Conservation (phyloP, 2,113 vertebrate species). For the Vulpes ferrilata region DNA sequence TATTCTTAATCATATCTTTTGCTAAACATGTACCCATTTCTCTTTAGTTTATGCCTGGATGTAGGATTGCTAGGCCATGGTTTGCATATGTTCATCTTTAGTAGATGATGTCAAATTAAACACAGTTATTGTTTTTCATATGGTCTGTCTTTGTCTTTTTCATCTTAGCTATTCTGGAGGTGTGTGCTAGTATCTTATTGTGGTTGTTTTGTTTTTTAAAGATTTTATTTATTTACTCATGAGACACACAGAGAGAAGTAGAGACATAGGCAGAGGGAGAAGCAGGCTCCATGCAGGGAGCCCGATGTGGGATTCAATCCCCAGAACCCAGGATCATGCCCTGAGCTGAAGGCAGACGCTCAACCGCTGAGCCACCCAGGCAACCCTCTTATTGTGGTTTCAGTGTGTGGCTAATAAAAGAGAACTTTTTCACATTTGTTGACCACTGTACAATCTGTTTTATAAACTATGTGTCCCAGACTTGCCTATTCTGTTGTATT, state of each 20-base stretch:
- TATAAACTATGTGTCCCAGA: not conserved
- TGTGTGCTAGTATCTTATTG: not conserved
- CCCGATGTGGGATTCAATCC: too few species aligned
- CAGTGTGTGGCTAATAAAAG: not conserved
- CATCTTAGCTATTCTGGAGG: not conserved
- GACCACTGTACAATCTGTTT: not conserved
- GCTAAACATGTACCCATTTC: not conserved
- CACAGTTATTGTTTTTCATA: not conserved
- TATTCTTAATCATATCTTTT: not conserved
- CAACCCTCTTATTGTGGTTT: not conserved
- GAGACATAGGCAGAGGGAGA: too few species aligned
- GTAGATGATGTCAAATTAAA: slow-evolving; percentile 7
- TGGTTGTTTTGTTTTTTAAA: not conserved
- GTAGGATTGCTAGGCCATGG: not conserved
- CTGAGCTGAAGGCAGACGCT: too few species aligned
- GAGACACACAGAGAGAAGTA: too few species aligned
- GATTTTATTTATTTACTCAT: too few species aligned
- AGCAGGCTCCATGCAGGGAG: too few species aligned
- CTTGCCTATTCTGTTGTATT: not conserved
- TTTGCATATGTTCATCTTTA: not conserved
- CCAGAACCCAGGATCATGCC: too few species aligned
- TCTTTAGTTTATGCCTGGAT: not conserved
- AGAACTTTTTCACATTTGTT: not conserved
- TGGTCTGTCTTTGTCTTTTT: slow-evolving; percentile 4
- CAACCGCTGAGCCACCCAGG: too few species aligned